phyloP scores from a whole-genome alignment of 2,113 vertebrate species.

The Rhineura floridana region DNA sequence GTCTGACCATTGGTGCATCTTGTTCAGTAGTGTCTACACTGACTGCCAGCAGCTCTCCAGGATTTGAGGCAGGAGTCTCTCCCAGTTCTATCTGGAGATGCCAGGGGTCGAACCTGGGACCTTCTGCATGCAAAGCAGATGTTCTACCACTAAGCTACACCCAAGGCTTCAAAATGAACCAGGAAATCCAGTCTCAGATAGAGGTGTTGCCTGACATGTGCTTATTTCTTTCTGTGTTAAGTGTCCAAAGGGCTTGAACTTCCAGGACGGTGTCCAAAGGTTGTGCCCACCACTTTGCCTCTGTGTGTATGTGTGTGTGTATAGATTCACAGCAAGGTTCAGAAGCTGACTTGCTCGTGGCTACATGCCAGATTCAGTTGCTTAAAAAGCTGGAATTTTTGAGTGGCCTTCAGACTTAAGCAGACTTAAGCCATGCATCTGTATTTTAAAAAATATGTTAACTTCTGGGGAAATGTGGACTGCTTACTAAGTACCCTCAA shows the following conservation, averaged over 20 bases:
- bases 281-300: not conserved
- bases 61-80: too few relatives aligned
- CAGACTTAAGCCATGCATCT: not conserved
- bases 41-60: too few relatives aligned
- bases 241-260: not conserved
- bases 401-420: not conserved
- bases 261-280: not conserved
- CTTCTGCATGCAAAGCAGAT: too few relatives aligned
- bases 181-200: too few relatives aligned
- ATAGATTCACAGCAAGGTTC: not conserved
- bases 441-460: not conserved
- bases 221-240: too few relatives aligned
- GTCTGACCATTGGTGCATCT: too few relatives aligned
- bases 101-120: too few relatives aligned
- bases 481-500: not conserved
- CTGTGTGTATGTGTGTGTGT: not conserved
- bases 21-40: too few relatives aligned
- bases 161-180: not conserved
- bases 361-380: not conserved
- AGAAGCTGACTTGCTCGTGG: not conserved
- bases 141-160: not conserved
- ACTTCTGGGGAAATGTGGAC: not conserved
- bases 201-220: too few relatives aligned
- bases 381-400: not conserved
- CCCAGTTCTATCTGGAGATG: too few relatives aligned